Percentiles rank a stretch among this genome's conserved stretches.
Conservation (phyloP, 1,140 invertebrate genomes). For the Oryctes rhinoceros region DNA sequence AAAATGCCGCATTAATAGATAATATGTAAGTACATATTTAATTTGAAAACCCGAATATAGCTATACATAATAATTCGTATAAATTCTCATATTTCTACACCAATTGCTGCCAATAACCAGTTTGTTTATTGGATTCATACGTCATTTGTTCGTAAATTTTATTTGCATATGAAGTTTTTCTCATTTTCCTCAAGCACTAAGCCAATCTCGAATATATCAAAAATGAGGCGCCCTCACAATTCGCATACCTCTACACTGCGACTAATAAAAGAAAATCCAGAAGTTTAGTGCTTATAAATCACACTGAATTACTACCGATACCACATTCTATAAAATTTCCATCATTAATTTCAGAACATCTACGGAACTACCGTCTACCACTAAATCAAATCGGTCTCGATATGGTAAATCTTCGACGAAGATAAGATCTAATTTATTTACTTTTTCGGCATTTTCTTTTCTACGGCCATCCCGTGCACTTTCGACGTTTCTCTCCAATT, state of each 20-base stretch:
- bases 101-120: background rate
- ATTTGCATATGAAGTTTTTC: conserved; percentile 2
- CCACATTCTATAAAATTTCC: conserved; percentile 31
- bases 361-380: conserved; percentile 7
- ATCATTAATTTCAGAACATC: conserved; percentile 35
- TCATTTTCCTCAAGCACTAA: background rate
- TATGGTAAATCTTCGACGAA: conserved; percentile 26
- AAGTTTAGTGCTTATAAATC: conserved; percentile 26
- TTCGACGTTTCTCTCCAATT: background rate
- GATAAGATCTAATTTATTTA: conserved; percentile 36
- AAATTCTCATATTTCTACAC: too few species aligned
- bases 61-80: too few species aligned
- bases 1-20: too few species aligned
- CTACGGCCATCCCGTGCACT: background rate
- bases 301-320: conserved; percentile 22
- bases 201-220: conserved; percentile 8
- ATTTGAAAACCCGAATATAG: too few species aligned
- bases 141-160: conserved; percentile 16
- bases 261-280: conserved; percentile 11
- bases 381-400: conserved; percentile 12
- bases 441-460: conserved; percentile 9
- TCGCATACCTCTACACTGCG: background rate
- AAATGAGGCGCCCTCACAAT: background rate
- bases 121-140: conserved; percentile 15
- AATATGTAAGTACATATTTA: too few species aligned